phyloP scores from a whole-genome alignment of 1,140 invertebrate genomes.

The Calliphora vicina region DNA sequence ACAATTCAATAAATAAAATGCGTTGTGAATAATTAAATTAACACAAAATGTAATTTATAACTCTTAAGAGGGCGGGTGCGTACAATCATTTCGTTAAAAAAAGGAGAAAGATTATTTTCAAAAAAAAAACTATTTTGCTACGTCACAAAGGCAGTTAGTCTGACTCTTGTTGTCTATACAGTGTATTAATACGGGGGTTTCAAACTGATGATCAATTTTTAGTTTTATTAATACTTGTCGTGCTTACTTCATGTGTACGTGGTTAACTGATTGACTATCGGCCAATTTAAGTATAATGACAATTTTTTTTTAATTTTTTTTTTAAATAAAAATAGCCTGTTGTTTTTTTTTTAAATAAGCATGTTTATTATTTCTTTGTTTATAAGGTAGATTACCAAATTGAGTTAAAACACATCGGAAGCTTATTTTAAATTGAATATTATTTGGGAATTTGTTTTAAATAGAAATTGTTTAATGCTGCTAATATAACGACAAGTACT shows the following conservation, averaged over 20 bases:
- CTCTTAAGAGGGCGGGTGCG: not conserved
- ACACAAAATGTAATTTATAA: not conserved
- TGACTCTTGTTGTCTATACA: not conserved
- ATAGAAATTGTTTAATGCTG: not conserved
- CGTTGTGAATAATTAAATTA: constrained; percentile 10
- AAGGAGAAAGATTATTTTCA: not conserved
- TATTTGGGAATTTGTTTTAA: not conserved
- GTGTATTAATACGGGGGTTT: not conserved
- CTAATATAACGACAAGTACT: not conserved
- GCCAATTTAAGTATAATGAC: not conserved
- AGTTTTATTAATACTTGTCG: not conserved
- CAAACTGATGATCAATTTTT: not conserved
- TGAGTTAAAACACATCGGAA: too few relatives aligned
- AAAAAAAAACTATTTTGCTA: not conserved
- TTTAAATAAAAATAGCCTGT: not conserved
- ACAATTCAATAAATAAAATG: not conserved
- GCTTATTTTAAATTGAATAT: too few relatives aligned
- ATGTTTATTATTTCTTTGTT: not conserved
- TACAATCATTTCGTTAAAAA: not conserved
- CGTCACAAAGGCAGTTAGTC: not conserved
- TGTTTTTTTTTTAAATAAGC: not conserved
- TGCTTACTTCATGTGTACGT: not conserved
- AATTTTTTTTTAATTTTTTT: not conserved
- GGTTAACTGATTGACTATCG: not conserved
- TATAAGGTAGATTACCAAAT: too few relatives aligned